Conservation (phyloP, 2,797 vertebrate species). For the Cheirogaleus major region DNA sequence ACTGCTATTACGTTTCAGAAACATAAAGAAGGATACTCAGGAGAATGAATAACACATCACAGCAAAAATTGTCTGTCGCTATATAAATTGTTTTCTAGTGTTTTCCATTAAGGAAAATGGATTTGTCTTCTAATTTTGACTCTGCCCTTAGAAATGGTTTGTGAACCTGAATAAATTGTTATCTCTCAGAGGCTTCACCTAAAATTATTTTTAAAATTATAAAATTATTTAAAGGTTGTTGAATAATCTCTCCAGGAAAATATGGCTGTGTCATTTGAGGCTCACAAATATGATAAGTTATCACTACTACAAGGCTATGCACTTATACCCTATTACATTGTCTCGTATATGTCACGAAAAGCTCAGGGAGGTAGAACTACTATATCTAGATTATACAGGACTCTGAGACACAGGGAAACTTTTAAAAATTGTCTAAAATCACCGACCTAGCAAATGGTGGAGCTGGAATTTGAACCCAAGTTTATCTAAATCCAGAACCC, state of each 20-base stretch:
- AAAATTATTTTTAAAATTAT: background rate
- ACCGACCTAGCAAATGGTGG: background rate
- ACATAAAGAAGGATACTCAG: background rate
- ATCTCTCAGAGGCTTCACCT: background rate
- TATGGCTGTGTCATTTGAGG: background rate
- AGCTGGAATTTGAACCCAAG: background rate
- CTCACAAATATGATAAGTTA: background rate
- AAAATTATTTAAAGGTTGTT: background rate
- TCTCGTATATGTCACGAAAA: background rate
- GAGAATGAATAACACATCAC: background rate
- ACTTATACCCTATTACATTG: background rate
- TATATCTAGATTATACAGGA: background rate
- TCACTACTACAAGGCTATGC: background rate
- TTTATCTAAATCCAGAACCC: background rate
- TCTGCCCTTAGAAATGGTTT: conserved; percentile 13
- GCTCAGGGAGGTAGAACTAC: background rate
- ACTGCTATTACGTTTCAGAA: background rate
- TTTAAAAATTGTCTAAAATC: background rate
- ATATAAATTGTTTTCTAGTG: background rate
- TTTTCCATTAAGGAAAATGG: background rate
- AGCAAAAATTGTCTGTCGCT: conserved; percentile 15
- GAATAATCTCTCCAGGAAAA: background rate
- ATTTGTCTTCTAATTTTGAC: background rate
- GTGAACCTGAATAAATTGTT: background rate
- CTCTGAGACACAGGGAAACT: background rate